These are phyloP conservation scores for Sericinus montela DNA, from an alignment of 2,888 invertebrate species.

Conservation along the genomic window DNA sequence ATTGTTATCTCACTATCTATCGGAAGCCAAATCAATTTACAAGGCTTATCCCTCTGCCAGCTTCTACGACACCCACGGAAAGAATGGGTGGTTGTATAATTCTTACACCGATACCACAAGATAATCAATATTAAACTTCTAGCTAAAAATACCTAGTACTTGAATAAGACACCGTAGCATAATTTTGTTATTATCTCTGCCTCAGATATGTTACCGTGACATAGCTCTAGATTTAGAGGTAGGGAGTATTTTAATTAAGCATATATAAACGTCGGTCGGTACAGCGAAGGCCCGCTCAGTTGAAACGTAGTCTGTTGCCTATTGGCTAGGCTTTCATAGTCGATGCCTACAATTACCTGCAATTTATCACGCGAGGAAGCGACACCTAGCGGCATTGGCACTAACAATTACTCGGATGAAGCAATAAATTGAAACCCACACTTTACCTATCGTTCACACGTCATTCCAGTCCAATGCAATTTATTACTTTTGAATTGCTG, in stretches of 20 bases:
- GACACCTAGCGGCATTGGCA: conserved; percentile 9
- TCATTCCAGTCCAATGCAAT: no score
- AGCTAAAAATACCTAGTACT: no score
- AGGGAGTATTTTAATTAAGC: conserved; percentile 7
- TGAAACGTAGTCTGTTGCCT: background rate
- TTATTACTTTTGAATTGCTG: no score
- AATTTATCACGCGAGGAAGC: conserved; percentile 6
- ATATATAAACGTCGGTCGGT: conserved; percentile 7
- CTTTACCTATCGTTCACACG: no score
- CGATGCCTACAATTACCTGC: conserved; percentile 9
- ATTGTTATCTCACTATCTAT: no score
- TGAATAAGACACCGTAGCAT: no score
- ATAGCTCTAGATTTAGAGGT: conserved; percentile 3
- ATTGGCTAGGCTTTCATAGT: background rate
- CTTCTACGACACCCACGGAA: no score
- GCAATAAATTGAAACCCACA: conserved; percentile 8
- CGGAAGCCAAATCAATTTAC: no score
- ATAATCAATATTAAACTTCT: no score
- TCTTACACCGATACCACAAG: no score
- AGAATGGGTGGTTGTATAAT: no score
- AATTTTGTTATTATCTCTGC: background rate
- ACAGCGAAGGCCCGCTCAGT: background rate
- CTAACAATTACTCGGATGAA: conserved; percentile 3
- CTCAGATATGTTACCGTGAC: conserved; percentile 12
- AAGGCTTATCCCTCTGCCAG: no score